These are phyloP conservation scores for Notospermus geniculatus DNA, from an alignment of 1,140 invertebrate genomes.

Conservation along the genomic window DNA sequence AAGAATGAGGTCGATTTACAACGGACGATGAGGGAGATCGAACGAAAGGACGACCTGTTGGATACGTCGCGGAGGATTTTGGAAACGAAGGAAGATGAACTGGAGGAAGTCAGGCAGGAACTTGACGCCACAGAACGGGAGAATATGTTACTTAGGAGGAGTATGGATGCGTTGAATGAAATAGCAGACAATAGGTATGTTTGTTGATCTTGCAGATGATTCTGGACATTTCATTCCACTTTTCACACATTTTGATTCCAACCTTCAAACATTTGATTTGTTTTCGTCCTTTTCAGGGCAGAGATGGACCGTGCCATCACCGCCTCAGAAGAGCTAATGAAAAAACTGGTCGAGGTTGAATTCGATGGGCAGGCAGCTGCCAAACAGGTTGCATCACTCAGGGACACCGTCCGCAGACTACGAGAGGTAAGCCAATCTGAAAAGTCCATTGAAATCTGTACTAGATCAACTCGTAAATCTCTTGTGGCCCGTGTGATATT, in stretches of 20 bases:
- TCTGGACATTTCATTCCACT: no score
- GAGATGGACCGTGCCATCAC: slow-evolving; percentile 32
- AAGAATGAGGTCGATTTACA: slow-evolving; percentile 53
- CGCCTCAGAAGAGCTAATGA: slow-evolving; percentile 51
- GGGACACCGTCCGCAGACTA: slow-evolving; percentile 36
- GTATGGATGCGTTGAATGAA: slow-evolving; percentile 38
- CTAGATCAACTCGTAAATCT: no score
- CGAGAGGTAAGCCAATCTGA: slow-evolving; percentile 36
- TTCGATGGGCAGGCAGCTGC: slow-evolving; percentile 53
- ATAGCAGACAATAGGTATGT: slow-evolving; percentile 42
- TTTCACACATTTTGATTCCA: no score
- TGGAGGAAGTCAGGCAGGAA: slow-evolving; percentile 41
- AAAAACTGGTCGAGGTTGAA: slow-evolving; percentile 53
- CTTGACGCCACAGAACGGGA: slow-evolving; percentile 37
- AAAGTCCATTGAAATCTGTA: no score
- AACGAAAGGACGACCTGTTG: slow-evolving; percentile 42
- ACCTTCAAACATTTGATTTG: no score
- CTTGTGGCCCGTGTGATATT: no score
- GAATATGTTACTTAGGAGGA: slow-evolving; percentile 42
- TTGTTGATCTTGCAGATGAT: no score
- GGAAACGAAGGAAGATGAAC: slow-evolving; percentile 39
- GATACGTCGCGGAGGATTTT: slow-evolving; percentile 39
- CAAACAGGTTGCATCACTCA: slow-evolving; percentile 40
- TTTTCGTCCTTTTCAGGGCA: no score
- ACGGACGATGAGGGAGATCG: slow-evolving; percentile 41